phyloP scores from a whole-genome alignment of 2,888 invertebrate genomes.

The Malacosoma neustria region DNA sequence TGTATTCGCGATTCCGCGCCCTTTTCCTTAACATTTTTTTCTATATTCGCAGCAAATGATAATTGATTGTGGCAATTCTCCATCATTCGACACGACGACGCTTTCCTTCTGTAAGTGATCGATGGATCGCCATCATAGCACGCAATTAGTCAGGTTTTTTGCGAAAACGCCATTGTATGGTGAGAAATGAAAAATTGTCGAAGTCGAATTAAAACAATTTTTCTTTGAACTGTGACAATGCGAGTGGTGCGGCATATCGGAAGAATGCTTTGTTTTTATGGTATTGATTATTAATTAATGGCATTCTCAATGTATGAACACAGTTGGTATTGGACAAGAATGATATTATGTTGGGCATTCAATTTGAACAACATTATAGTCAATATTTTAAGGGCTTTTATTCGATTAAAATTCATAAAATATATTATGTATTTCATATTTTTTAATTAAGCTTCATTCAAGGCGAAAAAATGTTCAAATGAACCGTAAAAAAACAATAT shows the following conservation, averaged over 20 bases:
- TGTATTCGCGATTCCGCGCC: conserved; percentile 7
- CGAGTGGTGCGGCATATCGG: neutral
- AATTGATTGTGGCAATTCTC: conserved; percentile 65
- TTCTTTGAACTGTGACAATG: neutral
- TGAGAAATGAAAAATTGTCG: neutral
- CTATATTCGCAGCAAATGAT: conserved; percentile 42
- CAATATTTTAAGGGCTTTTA: too few species aligned
- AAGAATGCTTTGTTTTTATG: neutral
- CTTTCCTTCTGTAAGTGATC: conserved; percentile 40
- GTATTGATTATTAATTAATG: too few species aligned
- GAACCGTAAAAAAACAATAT: neutral
- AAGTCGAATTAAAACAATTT: neutral
- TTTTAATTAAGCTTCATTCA: neutral
- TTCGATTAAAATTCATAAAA: too few species aligned
- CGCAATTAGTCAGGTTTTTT: neutral
- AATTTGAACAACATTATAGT: too few species aligned
- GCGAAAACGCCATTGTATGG: neutral
- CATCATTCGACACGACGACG: conserved; percentile 55
- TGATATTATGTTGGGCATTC: too few species aligned
- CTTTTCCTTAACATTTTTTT: conserved; percentile 17
- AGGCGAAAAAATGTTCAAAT: neutral
- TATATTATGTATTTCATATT: too few species aligned
- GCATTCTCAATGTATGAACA: too few species aligned
- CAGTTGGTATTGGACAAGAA: too few species aligned
- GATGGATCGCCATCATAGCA: conserved; percentile 25